Evolutionary conservation across 2,113 vertebrate species (phyloP).

Genomic region (Ceuthmochares aereus): DNA sequence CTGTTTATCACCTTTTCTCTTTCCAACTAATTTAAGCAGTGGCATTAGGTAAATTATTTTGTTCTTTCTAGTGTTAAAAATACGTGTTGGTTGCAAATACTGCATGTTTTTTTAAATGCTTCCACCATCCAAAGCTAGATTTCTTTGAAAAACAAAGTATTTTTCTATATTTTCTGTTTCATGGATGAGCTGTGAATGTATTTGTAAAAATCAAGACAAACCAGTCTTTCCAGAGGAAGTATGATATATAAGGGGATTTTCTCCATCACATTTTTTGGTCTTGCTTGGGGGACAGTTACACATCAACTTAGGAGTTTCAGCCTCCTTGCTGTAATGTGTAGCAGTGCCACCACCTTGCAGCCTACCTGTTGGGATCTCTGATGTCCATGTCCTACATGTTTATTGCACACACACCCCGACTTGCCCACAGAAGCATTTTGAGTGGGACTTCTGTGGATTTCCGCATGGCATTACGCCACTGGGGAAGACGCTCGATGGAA

Average conservation of each 20-base stretch:
- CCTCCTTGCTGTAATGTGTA: neutral
- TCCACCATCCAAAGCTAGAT: neutral
- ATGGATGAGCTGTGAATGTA: neutral
- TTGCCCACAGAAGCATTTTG: neutral
- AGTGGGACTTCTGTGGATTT: neutral
- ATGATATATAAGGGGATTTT: neutral
- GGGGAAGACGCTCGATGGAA: neutral
- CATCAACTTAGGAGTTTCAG: neutral
- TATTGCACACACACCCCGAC: fast-evolving
- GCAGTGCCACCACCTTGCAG: neutral
- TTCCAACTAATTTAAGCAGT: neutral
- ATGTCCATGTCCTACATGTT: fast-evolving
- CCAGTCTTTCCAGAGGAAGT: neutral
- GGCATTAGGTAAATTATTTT: neutral
- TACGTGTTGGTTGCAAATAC: neutral
- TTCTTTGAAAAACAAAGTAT: neutral
- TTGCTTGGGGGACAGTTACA: neutral
- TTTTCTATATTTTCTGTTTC: neutral
- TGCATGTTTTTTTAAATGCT: neutral
- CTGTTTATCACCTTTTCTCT: slow-evolving; percentile 15
- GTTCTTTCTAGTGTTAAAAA: neutral
- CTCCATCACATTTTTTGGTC: neutral
- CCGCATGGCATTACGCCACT: neutral
- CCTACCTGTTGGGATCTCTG: neutral
- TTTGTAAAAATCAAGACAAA: neutral